Base-by-base conservation (phyloP, 2,888 invertebrate genomes). In the Marasmarcha lunaedactyla region DNA sequence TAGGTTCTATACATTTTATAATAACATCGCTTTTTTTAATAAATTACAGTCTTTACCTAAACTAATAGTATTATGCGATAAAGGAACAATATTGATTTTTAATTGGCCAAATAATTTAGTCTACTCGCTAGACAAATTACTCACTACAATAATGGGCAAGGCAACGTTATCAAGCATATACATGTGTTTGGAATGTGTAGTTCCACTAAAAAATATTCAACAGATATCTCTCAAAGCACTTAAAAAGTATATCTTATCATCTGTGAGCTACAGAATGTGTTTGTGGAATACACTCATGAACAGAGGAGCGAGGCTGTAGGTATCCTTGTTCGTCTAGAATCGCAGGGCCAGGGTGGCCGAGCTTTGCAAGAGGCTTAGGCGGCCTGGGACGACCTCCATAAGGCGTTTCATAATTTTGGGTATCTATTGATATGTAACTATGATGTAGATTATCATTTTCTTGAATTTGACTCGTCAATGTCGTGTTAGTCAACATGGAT, bases 361-460 rank as follows among this genome's bases (percentile, higher is more conserved):
- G 76, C 61, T 83, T 83, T 51, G 79, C 71, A 45, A 81, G 59
- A 37, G 79, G 73, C 52, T 74, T 72, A 55, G 79, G 73, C 47
- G 81, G 79, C 57, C 81, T 72, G 40, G 74, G 71, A 38, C 84
- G 65, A 42, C 83, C 76, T 40, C 72, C 65, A 48, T 83, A 83
- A 14, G 84, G 79, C 50, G 81, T 81, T 46, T 84, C 84, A 47
- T 84, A 84, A 55, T 81, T 84, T 57, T 84, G 84, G 46, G 84
- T 76, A 52, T 89, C 88, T 48, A 89, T 89, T 42, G 88, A 88
- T 57, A 89, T 87, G 63, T 89, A 89, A 69, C 89, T 89, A 56
- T 89, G 89, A 56, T 88, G 88, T 51, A 87, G 72, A 56, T 87
- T 86, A 46, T 88, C 87, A 36, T 86, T 85, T 48, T 88, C 88